Conservation (phyloP, 2,113 vertebrate genomes). For the Pygoscelis adeliae region DNA sequence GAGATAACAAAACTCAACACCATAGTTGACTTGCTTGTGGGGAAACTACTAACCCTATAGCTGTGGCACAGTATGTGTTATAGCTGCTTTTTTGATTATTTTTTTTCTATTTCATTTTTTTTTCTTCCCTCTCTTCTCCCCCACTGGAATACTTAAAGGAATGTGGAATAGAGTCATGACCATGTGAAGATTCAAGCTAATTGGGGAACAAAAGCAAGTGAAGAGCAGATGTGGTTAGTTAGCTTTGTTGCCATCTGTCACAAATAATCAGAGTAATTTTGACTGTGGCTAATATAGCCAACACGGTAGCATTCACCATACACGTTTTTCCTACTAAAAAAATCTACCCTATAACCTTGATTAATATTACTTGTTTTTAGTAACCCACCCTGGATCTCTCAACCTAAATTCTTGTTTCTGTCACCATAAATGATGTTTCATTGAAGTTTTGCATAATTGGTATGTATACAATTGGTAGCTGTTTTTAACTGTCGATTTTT, state of each 20-base stretch:
- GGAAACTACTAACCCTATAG: background rate
- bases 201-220: slow-evolving; percentile 50
- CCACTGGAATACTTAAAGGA: slow-evolving; percentile 30
- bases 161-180: slow-evolving; percentile 4
- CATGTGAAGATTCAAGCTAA: slow-evolving; percentile 51
- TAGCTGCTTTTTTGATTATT: background rate
- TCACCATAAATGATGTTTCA: background rate
- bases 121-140: background rate
- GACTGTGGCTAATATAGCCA: slow-evolving; percentile 27
- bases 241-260: slow-evolving; percentile 54
- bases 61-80: background rate
- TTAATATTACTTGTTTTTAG: slow-evolving; percentile 9
- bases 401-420: slow-evolving; percentile 1
- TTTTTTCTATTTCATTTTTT: background rate
- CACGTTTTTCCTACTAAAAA: slow-evolving; percentile 24
- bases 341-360: background rate
- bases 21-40: background rate
- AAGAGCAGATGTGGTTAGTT: slow-evolving; percentile 54
- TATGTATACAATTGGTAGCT: background rate
- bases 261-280: slow-evolving; percentile 51
- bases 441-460: background rate
- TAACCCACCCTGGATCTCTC: background rate
- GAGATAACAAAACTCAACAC: background rate
- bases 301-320: background rate
- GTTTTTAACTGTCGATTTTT: slow-evolving; percentile 44